phyloP scores from a whole-genome alignment of 64 coral and sea anemone species.

The Cladopsammia gracilis region DNA sequence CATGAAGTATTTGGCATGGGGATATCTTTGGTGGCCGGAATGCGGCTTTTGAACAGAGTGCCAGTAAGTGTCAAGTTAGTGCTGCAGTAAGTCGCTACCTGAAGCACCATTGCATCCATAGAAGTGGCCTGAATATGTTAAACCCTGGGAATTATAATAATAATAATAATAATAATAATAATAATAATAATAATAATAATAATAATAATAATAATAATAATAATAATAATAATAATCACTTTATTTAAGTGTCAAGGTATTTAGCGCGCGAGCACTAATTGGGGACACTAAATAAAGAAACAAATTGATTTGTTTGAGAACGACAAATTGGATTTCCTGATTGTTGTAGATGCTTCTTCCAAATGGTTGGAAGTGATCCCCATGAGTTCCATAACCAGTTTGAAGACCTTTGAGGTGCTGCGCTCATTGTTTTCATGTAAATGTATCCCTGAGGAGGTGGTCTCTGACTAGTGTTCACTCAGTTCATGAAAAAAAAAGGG shows the following conservation, averaged over 20 bases:
- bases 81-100: not conserved
- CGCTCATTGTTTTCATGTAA: not conserved
- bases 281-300: not conserved
- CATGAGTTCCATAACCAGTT: not conserved
- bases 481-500: not conserved
- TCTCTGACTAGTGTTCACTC: not conserved
- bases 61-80: constrained; percentile 7
- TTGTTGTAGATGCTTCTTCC: not conserved
- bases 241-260: too few relatives aligned
- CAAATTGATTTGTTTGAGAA: not conserved
- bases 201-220: too few relatives aligned
- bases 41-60: not conserved
- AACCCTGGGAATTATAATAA: not conserved
- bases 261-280: too few relatives aligned
- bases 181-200: too few relatives aligned
- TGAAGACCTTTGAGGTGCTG: not conserved
- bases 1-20: constrained; percentile 13
- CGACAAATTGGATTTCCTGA: not conserved
- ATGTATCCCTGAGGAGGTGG: not conserved
- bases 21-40: constrained; percentile 4
- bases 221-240: too few relatives aligned
- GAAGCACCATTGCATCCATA: not conserved
- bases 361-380: not conserved
- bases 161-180: too few relatives aligned
- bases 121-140: not conserved